These are phyloP conservation scores for Lepidocyrtoides sp. DNA, from an alignment of 2,888 invertebrate genomes.

Conservation along the genomic window DNA sequence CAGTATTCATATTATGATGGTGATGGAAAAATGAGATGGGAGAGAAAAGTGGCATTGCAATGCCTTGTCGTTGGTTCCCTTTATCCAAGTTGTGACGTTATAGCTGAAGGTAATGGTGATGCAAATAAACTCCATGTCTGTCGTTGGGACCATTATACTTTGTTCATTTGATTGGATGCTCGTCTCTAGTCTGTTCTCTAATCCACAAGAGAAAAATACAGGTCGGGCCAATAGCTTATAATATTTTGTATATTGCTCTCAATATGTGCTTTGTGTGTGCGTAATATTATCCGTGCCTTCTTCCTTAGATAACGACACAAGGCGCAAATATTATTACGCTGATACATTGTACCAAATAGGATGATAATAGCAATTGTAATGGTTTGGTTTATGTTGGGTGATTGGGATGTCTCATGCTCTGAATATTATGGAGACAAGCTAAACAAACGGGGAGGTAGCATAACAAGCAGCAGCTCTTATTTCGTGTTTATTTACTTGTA, in stretches of 20 bases:
- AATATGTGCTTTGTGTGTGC: neutral
- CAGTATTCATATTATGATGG: neutral
- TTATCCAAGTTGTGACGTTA: neutral
- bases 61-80: neutral
- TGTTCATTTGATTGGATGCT: neutral
- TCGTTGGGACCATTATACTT: too few species aligned
- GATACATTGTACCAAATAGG: neutral
- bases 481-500: neutral
- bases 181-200: neutral
- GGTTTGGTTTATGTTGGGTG: neutral
- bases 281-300: neutral
- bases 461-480: too few species aligned
- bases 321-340: neutral
- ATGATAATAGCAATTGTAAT: neutral
- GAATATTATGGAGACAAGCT: too few species aligned
- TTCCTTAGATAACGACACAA: neutral
- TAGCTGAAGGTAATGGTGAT: too few species aligned
- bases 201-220: neutral
- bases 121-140: too few species aligned
- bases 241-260: too few species aligned
- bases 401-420: neutral
- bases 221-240: neutral
- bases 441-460: too few species aligned
- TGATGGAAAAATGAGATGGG: conserved; percentile 13
- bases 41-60: conserved; percentile 14